These are phyloP conservation scores for Cataglyphis hispanica DNA, from an alignment of 1,140 invertebrate species.

Conservation along the genomic window DNA sequence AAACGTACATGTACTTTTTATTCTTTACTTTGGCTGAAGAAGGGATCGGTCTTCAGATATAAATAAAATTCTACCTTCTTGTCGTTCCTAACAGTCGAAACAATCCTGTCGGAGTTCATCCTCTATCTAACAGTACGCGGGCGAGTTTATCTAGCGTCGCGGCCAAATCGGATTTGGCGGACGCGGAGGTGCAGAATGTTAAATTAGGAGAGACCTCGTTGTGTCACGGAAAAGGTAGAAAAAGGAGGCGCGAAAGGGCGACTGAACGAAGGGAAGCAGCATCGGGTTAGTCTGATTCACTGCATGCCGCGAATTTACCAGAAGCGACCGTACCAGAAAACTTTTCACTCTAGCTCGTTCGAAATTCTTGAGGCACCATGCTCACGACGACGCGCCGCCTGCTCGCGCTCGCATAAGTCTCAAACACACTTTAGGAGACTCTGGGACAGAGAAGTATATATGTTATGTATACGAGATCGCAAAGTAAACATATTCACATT, in stretches of 20 bases:
- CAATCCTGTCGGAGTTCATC: constrained; percentile 43
- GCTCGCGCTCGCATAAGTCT: constrained; percentile 43
- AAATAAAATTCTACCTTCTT: constrained; percentile 44
- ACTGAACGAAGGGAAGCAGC: background rate
- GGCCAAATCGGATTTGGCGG: constrained; percentile 69
- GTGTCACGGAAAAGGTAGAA: constrained; percentile 54
- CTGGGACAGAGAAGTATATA: constrained; percentile 7
- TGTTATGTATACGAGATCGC: constrained; percentile 31
- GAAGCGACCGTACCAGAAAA: constrained; percentile 53
- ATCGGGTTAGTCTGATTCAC: constrained; percentile 49
- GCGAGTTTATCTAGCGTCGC: constrained; percentile 67
- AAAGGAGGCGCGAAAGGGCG: constrained; percentile 3
- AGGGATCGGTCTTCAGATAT: background rate
- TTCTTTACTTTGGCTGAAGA: background rate
- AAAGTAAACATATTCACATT: constrained; percentile 59
- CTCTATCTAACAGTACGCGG: constrained; percentile 19
- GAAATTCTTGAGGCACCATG: constrained; percentile 28
- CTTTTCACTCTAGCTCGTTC: constrained; percentile 64
- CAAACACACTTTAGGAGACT: background rate
- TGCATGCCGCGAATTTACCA: constrained; percentile 54
- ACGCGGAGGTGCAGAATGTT: constrained; percentile 65
- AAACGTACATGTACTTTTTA: background rate
- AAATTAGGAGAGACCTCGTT: constrained; percentile 67
- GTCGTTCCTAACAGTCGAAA: constrained; percentile 28
- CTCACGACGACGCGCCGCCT: constrained; percentile 7